Evolutionary conservation across 2,888 invertebrate genomes (phyloP).

Genomic region (Myopa testacea): DNA sequence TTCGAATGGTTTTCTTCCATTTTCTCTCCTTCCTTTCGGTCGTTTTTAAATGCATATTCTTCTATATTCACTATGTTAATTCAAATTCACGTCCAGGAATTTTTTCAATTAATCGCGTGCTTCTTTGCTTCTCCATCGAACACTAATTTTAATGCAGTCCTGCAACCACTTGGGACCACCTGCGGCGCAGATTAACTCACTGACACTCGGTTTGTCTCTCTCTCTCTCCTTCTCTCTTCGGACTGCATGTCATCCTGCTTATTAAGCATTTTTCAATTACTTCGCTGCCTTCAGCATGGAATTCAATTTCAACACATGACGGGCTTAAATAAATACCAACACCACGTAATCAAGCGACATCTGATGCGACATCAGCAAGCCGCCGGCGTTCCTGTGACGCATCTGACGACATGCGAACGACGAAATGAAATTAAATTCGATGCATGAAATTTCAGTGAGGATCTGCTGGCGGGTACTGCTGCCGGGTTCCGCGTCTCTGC

Average conservation of each 20-base stretch:
- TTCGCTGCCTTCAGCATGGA: constrained; percentile 4
- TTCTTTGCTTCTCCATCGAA: too few relatives aligned
- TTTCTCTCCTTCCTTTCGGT: neutral
- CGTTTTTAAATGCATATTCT: neutral
- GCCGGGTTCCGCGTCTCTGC: too few relatives aligned
- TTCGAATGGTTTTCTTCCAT: neutral
- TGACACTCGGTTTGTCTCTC: too few relatives aligned
- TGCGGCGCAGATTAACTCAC: neutral
- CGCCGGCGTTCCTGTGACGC: neutral
- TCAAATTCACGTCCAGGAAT: too few relatives aligned
- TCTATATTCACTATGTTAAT: too few relatives aligned
- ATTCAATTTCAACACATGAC: constrained; percentile 28
- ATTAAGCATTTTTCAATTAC: constrained; percentile 21
- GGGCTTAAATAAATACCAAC: constrained; percentile 20
- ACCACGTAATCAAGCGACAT: neutral
- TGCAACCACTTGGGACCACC: neutral
- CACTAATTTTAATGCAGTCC: too few relatives aligned
- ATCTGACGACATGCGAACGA: neutral
- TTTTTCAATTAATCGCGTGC: too few relatives aligned
- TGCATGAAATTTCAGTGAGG: too few relatives aligned
- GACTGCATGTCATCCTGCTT: neutral
- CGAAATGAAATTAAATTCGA: neutral
- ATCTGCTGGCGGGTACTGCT: too few relatives aligned
- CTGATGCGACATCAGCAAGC: neutral
- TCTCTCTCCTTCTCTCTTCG: too few relatives aligned